Conservation (phyloP, 2,113 vertebrate species). For the Herpailurus yagouaroundi region DNA sequence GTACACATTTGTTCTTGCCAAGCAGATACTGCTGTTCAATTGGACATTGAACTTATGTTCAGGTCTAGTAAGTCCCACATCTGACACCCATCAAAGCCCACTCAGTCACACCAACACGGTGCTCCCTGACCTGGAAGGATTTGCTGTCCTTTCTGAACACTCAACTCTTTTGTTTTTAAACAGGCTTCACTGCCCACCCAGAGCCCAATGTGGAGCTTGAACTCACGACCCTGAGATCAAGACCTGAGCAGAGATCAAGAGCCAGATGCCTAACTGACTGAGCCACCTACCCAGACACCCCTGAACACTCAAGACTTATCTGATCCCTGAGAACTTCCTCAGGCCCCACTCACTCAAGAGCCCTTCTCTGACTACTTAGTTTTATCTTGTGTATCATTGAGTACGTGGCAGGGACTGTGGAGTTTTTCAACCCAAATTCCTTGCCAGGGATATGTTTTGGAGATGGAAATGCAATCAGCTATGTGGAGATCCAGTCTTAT, state of each 20-base stretch:
- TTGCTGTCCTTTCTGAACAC: neutral
- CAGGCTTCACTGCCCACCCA: too few relatives aligned
- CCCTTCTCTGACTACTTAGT: neutral
- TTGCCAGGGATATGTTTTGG: neutral
- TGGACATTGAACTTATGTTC: neutral
- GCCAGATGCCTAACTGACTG: too few relatives aligned
- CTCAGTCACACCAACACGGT: too few relatives aligned
- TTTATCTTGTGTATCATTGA: neutral
- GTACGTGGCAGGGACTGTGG: neutral
- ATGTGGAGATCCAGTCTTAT: neutral
- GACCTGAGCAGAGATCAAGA: too few relatives aligned
- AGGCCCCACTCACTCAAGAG: neutral
- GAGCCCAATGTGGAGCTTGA: too few relatives aligned
- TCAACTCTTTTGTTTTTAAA: neutral
- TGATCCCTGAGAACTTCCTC: neutral
- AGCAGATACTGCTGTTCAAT: neutral
- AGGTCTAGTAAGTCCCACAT: rapidly evolving
- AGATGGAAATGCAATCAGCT: neutral
- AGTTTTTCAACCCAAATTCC: neutral
- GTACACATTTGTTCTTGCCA: neutral
- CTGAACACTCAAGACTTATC: too few relatives aligned
- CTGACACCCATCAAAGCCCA: neutral
- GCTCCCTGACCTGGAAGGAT: neutral
- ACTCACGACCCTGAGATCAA: too few relatives aligned
- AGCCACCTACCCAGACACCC: too few relatives aligned